A percentile compares a stretch with the other conserved stretches of the same genome.
phyloP scores from a whole-genome alignment of 2,888 invertebrate genomes.

The Hedya salicella region DNA sequence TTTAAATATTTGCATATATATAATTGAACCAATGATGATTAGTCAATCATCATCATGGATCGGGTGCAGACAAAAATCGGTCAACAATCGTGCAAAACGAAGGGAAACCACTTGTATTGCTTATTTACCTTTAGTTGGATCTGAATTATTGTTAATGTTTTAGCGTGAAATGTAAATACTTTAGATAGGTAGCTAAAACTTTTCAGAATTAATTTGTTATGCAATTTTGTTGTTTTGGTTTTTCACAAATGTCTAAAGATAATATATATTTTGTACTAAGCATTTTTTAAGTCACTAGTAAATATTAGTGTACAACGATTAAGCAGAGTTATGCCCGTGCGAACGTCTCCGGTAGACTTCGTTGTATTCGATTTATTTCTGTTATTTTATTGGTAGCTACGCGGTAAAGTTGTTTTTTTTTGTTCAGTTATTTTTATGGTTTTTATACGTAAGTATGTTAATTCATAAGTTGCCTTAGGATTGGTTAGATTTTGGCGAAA shows the following conservation, averaged over 20 bases:
- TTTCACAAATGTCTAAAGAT: slow-evolving; percentile 21
- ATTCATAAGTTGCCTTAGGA: neutral
- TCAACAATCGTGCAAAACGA: neutral
- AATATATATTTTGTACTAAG: slow-evolving; percentile 9
- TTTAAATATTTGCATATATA: too few species aligned
- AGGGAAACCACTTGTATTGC: neutral
- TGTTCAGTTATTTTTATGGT: slow-evolving; percentile 9
- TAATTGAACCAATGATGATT: too few species aligned
- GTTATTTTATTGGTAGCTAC: slow-evolving; percentile 13
- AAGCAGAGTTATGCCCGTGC: neutral
- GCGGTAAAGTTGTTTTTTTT: slow-evolving; percentile 9
- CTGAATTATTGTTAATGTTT: slow-evolving; percentile 24
- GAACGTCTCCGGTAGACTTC: slow-evolving; percentile 19
- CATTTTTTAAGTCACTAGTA: neutral
- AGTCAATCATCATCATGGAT: too few species aligned
- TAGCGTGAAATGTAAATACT: slow-evolving; percentile 24
- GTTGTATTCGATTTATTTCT: neutral
- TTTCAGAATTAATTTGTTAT: neutral
- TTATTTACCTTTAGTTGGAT: slow-evolving; percentile 24
- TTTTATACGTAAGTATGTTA: neutral
- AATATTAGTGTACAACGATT: neutral
- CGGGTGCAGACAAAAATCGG: too few species aligned
- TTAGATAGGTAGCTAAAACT: slow-evolving; percentile 23
- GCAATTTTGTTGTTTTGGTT: slow-evolving; percentile 12
- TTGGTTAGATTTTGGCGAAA: neutral